These are phyloP conservation scores for Noctilio leporinus DNA, from an alignment of 2,113 vertebrate species.

Conservation along the genomic window DNA sequence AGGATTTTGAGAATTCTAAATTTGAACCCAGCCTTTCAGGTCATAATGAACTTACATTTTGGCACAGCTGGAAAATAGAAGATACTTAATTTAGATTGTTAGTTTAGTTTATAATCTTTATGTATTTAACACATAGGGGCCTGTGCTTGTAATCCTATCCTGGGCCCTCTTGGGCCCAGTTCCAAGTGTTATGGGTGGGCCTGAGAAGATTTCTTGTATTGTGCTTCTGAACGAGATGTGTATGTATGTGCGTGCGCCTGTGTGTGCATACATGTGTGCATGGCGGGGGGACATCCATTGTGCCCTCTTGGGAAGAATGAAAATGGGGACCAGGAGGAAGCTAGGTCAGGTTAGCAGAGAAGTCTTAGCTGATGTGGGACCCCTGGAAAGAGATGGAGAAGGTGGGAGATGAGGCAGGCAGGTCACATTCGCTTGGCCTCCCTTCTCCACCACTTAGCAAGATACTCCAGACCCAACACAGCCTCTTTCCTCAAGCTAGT, in stretches of 20 bases:
- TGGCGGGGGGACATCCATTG: background rate
- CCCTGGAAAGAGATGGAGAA: no score
- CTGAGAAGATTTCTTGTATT: background rate
- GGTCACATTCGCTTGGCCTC: background rate
- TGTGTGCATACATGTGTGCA: no score
- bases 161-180: background rate
- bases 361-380: background rate
- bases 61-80: background rate
- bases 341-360: background rate
- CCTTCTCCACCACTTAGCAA: background rate
- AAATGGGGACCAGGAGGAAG: background rate
- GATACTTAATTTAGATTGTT: background rate
- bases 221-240: background rate
- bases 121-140: background rate
- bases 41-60: background rate
- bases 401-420: background rate
- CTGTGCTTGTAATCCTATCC: background rate
- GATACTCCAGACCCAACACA: background rate
- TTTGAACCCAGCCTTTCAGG: background rate
- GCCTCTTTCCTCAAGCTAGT: background rate
- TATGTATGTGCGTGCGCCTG: accelerated
- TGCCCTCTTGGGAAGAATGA: background rate
- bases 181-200: background rate
- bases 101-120: background rate
- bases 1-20: background rate